A percentile compares a stretch with the other conserved stretches of the same genome.
Evolutionary conservation across 2,113 vertebrate species (phyloP).

Genomic region (Pseudorhombus dupliciocellatus): DNA sequence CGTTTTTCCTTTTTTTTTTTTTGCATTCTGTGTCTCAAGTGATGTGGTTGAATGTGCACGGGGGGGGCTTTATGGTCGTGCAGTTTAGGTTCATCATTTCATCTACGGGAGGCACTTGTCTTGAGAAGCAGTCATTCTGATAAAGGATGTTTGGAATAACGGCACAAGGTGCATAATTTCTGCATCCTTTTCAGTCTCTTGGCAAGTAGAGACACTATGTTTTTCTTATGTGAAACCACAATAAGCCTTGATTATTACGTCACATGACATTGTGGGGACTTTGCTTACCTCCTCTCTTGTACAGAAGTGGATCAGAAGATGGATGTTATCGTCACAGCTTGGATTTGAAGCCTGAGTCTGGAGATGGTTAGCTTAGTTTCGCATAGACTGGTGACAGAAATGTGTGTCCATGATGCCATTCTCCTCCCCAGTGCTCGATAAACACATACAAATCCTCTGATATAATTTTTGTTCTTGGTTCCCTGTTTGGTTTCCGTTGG

Average conservation of each 20-base stretch:
- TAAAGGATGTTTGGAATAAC: conserved; percentile 23
- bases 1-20: conserved; percentile 33
- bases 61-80: neutral
- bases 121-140: neutral
- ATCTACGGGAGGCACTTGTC: conserved; percentile 11
- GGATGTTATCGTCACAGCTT: neutral
- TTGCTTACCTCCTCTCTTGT: neutral
- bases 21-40: conserved; percentile 33
- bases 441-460: no score
- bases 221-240: conserved; percentile 3
- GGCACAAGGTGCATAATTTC: conserved; percentile 21
- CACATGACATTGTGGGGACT: neutral
- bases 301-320: neutral
- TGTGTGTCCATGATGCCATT: no score
- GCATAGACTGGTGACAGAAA: neutral
- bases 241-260: conserved; percentile 5
- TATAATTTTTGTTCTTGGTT: no score
- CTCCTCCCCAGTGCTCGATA: no score
- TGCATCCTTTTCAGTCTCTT: conserved; percentile 1
- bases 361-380: neutral
- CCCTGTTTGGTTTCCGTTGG: no score
- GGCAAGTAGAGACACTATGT: conserved; percentile 5
- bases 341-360: neutral
- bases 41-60: neutral
- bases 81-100: neutral